These are phyloP conservation scores for Venustaconcha ellipsiformis DNA, from an alignment of 1,140 invertebrate species.

Conservation along the genomic window DNA sequence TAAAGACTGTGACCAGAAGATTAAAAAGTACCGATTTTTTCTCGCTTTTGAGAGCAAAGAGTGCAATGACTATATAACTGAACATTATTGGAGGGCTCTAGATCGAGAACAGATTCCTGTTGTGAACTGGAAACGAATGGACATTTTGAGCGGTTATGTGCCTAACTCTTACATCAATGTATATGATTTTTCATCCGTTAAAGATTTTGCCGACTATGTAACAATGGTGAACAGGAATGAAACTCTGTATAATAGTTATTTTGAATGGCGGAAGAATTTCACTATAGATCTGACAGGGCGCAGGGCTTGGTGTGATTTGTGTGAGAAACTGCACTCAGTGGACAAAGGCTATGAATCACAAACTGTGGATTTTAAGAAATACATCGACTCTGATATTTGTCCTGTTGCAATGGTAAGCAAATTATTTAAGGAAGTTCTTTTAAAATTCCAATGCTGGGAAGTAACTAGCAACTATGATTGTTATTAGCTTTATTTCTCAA, in stretches of 20 bases:
- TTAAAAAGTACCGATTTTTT: constrained; percentile 89
- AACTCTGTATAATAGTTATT: constrained; percentile 62
- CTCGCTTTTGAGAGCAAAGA: constrained; percentile 67
- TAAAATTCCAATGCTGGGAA: too few relatives aligned
- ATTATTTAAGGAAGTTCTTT: too few relatives aligned
- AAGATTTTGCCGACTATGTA: constrained; percentile 87
- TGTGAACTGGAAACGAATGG: constrained; percentile 59
- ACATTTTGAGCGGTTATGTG: background rate
- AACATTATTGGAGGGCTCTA: constrained; percentile 65
- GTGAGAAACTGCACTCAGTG: too few relatives aligned
- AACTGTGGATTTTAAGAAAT: too few relatives aligned
- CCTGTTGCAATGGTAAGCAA: too few relatives aligned
- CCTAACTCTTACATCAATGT: constrained; percentile 73
- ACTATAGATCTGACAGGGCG: too few relatives aligned
- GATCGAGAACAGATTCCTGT: constrained; percentile 52
- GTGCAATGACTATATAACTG: constrained; percentile 67
- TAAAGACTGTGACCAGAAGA: constrained; percentile 38
- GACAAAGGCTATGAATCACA: too few relatives aligned
- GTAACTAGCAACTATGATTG: too few relatives aligned
- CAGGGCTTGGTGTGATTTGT: too few relatives aligned
- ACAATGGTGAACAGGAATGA: constrained; percentile 69
- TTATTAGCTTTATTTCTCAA: too few relatives aligned
- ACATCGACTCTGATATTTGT: too few relatives aligned
- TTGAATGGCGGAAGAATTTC: constrained; percentile 48
- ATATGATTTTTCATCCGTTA: constrained; percentile 89